Conservation (phyloP, 92 coral and sea anemone species). For the Pocillopora meandrina region DNA sequence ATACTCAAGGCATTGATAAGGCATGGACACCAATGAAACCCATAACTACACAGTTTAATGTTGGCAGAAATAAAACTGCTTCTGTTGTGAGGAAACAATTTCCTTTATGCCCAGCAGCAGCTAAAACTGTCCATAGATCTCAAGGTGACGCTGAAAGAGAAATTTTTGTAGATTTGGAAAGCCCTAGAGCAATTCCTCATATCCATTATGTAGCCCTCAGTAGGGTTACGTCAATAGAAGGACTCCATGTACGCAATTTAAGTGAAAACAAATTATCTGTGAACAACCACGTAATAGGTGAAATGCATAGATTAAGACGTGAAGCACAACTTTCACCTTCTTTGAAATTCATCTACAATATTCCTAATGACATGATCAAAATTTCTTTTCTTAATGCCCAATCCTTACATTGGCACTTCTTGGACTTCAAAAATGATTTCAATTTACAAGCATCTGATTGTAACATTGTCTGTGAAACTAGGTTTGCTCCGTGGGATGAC, state of each 20-base stretch:
- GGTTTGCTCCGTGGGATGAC: constrained; percentile 22
- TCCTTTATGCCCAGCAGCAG: constrained; percentile 43
- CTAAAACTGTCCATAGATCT: constrained; percentile 46
- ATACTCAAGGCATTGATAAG: constrained; percentile 18
- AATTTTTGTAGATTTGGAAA: constrained; percentile 38
- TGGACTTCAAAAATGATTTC: constrained; percentile 37
- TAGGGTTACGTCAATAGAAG: constrained; percentile 31
- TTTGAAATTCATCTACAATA: constrained; percentile 9
- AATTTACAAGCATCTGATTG: constrained; percentile 21
- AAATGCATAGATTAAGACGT: no score
- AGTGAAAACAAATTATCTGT: constrained; percentile 25
- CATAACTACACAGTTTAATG: constrained; percentile 30
- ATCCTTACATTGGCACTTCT: constrained; percentile 34
- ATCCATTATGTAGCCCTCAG: constrained; percentile 39
- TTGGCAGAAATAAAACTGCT: constrained; percentile 15
- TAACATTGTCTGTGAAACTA: constrained; percentile 38
- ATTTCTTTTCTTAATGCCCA: constrained; percentile 34
- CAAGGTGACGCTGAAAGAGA: constrained; percentile 46
- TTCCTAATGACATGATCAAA: constrained; percentile 12
- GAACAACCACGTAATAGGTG: not conserved
- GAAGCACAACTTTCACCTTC: constrained; percentile 26
- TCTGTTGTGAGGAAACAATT: constrained; percentile 34
- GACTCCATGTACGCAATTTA: constrained; percentile 32
- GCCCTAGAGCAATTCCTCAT: constrained; percentile 28
- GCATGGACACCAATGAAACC: constrained; percentile 53